Evolutionary conservation across 2,888 invertebrate species (phyloP), one percentile per base, ranked within the genome.

Genomic region (Noctua comes): DNA sequence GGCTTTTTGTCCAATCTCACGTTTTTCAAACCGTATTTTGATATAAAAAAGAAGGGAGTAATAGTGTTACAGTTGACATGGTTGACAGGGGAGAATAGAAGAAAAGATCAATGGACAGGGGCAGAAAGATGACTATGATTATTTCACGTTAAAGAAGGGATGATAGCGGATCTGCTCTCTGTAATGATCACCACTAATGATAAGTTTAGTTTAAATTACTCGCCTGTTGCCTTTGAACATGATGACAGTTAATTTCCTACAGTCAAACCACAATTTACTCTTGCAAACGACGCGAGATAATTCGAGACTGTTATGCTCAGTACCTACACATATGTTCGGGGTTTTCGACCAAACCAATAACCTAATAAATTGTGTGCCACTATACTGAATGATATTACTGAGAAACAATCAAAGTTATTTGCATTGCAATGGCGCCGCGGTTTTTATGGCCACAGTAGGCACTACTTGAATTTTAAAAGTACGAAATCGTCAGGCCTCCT

Each of bases 381-480:
- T 80, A 24, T 24, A 51, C 51, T 85, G 48, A 57, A 76, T 68
- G 74, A 69, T 80, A 69, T 73, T 88, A 77, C 79, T 79, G 36
- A 86, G 88, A 84, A 87, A 86, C 82, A 88, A 86, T 88, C 88
- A 88, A 81, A 84, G 76, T 74, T 77, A 88, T 88, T 88, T 83
- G 85, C 83, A 88, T 88, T 85, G 86, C 83, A 86, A 80, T 79
- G 59, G 74, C 76, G 40, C 83, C 81, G 75, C 78, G 13, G 59
- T 85, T 83, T 86, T 87, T 88, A 86, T 86, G 78, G 73, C 62
- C 76, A 75, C 66, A 59, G 69, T 21, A 69, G 70, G 11, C 82
- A 68, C 75, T 40, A 43, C 75, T 72, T 83, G 88, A 88, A 88
- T 88, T 79, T 86, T 83, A 88, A 88, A 88, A 64, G 59, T 46